Base-by-base conservation (phyloP, 2,113 vertebrate species). In the Amblyopsis rosae region DNA sequence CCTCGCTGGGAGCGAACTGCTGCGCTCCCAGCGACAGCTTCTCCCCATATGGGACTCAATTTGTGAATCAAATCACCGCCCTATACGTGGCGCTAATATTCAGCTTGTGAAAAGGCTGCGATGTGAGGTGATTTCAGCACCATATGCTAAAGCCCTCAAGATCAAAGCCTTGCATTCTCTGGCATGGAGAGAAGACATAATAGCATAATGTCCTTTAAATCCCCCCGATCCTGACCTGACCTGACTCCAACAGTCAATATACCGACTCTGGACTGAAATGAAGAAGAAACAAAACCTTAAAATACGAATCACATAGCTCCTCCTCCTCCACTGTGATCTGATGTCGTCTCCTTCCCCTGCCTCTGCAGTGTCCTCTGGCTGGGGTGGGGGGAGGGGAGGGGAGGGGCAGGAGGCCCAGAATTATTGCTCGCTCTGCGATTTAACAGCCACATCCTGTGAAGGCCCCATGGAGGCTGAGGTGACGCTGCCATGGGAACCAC, bases 401-500 rank as follows among this genome's bases (percentile, higher is more conserved):
- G 79, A 71, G 76, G 57, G 73, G 46, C 26, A 75, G 49, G 74
- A 58, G 67, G 47, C 33, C 72, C 66, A 9, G 69, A 19, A 19
- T 53, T 79, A 79, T 74, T 12, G 33, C 82, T 80, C 59, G 32
- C 71, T 75, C 59, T 75, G 48, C 72, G 79, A 80, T 89, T 90
- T 87, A 79, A 88, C 78, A 82, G 85, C 84, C 72, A 64, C 70
- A 82, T 88, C 88, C 90, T 85, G 86, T 59, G 11, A 68, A 85
- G 82, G 70, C 59, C 79, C 82, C 87, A 86, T 81, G 68, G 57
- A 73, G 80, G 81, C 67, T 54, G 81, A 89, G 81, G 33, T 71
- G 50, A 57, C 87, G 90, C 88, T 87, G 89, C 86, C 88, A 92
- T 69, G 73, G 70, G 77, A 88, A 86, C 83, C 81, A 63, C 6